Evolutionary conservation across 1,140 invertebrate genomes (phyloP), one percentile per base, ranked within the genome.

Genomic region (Leptopilina boulardi): DNA sequence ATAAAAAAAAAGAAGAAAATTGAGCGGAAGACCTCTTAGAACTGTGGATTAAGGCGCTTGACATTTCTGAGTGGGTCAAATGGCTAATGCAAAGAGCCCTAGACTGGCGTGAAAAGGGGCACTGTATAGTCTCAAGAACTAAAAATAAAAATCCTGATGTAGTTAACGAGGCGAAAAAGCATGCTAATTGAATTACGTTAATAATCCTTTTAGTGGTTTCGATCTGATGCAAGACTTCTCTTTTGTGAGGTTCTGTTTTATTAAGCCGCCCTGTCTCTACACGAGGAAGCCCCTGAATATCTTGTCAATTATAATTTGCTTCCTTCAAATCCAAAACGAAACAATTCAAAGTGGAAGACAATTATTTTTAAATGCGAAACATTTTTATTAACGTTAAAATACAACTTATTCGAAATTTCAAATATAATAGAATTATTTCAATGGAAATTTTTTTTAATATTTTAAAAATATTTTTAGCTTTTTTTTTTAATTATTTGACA

Each of bases 181-280:
- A 30, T 3, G 11, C 26, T 66, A 66, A 66, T 66, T 66, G 59
- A 66, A 66, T 66, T 66, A 66, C 59, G 59, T 66, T 66, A 66
- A 66, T 66, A 66, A 66, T 66, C 59, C 59, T 66, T 66, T 66
- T 66, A 66, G 59, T 66, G 59, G 59, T 66, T 66, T 66, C 59
- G 59, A 66, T 66, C 23, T 30, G n/a, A 30, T 66, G 26, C 21
- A 66, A 66, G 59, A 66, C 59, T 66, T 66, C 59, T 26, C 59
- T 66, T 38, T 66, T 66, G 23, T 66, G 59, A 26, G 26, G 59
- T 18, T 18, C 59, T 66, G 59, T 66, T 66, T 66, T 66, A 66
- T 66, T 66, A 66, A 66, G 59, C 59, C 26, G 59, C 59, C n/a
- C n/a, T 66, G 59, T 66, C 59, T 66, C 59, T 66, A 66, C 59